Percentiles rank a stretch among this genome's conserved stretches.
phyloP scores from a whole-genome alignment of 2,888 invertebrate species.

The Eupithecia inturbata region DNA sequence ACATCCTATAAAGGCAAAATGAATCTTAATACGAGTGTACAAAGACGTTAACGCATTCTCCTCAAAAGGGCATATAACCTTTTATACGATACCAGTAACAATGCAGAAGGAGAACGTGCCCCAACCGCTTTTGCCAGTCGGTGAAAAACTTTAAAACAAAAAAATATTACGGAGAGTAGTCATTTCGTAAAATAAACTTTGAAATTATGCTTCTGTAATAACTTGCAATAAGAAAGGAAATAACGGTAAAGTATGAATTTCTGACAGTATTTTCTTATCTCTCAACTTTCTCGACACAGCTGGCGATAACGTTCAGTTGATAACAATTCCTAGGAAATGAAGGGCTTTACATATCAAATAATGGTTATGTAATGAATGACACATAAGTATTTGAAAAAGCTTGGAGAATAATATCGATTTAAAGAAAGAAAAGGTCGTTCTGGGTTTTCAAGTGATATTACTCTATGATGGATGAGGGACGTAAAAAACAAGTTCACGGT shows the following conservation, averaged over 20 bases:
- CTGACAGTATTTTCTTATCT: slow-evolving; percentile 38
- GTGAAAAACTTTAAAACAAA: slow-evolving; percentile 64
- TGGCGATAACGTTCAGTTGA: slow-evolving; percentile 63
- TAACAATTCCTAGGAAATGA: slow-evolving; percentile 64
- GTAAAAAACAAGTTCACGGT: slow-evolving; percentile 32
- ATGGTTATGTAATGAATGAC: no score
- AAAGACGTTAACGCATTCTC: slow-evolving; percentile 62
- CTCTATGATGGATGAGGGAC: slow-evolving; percentile 2
- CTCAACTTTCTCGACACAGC: slow-evolving; percentile 45
- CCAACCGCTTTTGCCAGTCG: slow-evolving; percentile 77
- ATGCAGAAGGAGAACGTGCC: slow-evolving; percentile 80
- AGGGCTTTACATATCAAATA: slow-evolving; percentile 15
- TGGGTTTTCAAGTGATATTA: not conserved
- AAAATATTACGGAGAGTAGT: slow-evolving; percentile 45
- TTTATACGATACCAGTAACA: slow-evolving; percentile 57
- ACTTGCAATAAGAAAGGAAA: slow-evolving; percentile 31
- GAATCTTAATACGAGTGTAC: slow-evolving; percentile 60
- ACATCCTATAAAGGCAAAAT: slow-evolving; percentile 56
- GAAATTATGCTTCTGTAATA: slow-evolving; percentile 40
- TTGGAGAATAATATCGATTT: slow-evolving; percentile 17
- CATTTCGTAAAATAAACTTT: slow-evolving; percentile 41
- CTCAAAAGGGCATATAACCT: slow-evolving; percentile 52
- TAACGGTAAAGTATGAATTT: slow-evolving; percentile 29
- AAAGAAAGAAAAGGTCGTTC: slow-evolving; percentile 13
- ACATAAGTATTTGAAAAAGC: slow-evolving; percentile 11